These are phyloP conservation scores for Diachasma alloeum DNA, from an alignment of 1,140 invertebrate genomes.

Conservation along the genomic window DNA sequence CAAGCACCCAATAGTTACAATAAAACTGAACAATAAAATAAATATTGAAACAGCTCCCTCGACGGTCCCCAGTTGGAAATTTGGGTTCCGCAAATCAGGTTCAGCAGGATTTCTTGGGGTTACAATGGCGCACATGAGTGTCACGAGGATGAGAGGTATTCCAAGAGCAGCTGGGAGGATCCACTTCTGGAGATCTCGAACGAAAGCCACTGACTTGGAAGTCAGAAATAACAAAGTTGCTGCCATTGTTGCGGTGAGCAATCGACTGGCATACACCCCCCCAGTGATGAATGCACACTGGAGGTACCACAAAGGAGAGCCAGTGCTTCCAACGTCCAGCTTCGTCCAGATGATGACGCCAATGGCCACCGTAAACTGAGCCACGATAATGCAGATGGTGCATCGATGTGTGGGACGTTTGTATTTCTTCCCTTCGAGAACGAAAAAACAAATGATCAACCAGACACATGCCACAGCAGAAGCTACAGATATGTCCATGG, in stretches of 20 bases:
- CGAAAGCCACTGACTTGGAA: slow-evolving; percentile 81
- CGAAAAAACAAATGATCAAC: slow-evolving; percentile 80
- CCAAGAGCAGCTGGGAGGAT: slow-evolving; percentile 65
- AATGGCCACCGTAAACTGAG: slow-evolving; percentile 68
- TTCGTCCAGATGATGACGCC: slow-evolving; percentile 61
- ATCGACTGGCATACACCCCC: slow-evolving; percentile 79
- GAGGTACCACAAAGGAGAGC: slow-evolving; percentile 64
- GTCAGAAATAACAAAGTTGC: slow-evolving; percentile 83
- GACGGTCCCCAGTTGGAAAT: slow-evolving; percentile 80
- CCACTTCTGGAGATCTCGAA: slow-evolving; percentile 76
- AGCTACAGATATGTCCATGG: slow-evolving; percentile 84
- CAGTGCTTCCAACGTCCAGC: slow-evolving; percentile 37
- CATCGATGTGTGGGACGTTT: slow-evolving; percentile 83
- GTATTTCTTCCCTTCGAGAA: slow-evolving; percentile 74
- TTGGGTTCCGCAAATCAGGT: slow-evolving; percentile 74
- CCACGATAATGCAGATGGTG: slow-evolving; percentile 79
- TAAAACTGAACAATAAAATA: slow-evolving; percentile 73
- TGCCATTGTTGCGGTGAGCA: slow-evolving; percentile 86
- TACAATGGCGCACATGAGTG: slow-evolving; percentile 46
- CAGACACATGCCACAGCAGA: slow-evolving; percentile 79
- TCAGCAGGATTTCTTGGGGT: slow-evolving; percentile 40
- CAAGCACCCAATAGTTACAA: slow-evolving; percentile 78
- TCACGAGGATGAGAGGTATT: slow-evolving; percentile 60
- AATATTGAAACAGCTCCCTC: slow-evolving; percentile 76
- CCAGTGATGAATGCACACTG: slow-evolving; percentile 78